phyloP scores from a whole-genome alignment of 2,888 invertebrate species.

The Lamproptera curius region DNA sequence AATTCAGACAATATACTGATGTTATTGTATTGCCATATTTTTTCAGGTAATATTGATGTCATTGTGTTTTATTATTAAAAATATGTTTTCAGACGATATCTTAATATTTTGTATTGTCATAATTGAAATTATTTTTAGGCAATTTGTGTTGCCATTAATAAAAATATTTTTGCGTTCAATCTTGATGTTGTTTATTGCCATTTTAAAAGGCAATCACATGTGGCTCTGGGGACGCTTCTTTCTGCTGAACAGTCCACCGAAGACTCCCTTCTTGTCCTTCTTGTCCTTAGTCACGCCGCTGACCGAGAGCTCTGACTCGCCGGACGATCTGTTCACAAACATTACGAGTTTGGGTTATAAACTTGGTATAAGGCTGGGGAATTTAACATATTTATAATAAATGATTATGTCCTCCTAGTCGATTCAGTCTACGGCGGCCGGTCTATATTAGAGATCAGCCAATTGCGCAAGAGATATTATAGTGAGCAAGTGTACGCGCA shows the following conservation, averaged over 20 bases:
- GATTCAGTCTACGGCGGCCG: too few relatives aligned
- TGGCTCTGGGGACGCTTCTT: slow-evolving; percentile 77
- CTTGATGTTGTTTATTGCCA: slow-evolving; percentile 1
- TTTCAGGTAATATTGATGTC: too few relatives aligned
- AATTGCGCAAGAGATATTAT: too few relatives aligned
- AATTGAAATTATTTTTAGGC: neutral
- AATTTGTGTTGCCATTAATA: neutral
- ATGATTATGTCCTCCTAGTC: too few relatives aligned
- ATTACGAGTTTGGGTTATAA: too few relatives aligned
- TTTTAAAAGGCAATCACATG: slow-evolving; percentile 45
- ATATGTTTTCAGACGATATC: neutral
- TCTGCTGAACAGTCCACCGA: slow-evolving; percentile 79
- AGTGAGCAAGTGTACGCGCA: too few relatives aligned
- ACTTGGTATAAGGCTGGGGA: too few relatives aligned
- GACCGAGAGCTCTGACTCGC: slow-evolving; percentile 69
- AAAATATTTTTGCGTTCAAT: neutral
- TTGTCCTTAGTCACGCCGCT: slow-evolving; percentile 69
- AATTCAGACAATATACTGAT: neutral
- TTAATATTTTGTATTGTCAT: neutral
- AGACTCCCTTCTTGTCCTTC: slow-evolving; percentile 79
- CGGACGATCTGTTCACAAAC: slow-evolving; percentile 69
- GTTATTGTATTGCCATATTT: neutral
- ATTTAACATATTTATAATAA: too few relatives aligned
- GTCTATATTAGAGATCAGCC: too few relatives aligned
- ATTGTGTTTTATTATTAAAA: too few relatives aligned